Conservation (phyloP, 1,140 invertebrate species). For the Drosophila orosa region DNA sequence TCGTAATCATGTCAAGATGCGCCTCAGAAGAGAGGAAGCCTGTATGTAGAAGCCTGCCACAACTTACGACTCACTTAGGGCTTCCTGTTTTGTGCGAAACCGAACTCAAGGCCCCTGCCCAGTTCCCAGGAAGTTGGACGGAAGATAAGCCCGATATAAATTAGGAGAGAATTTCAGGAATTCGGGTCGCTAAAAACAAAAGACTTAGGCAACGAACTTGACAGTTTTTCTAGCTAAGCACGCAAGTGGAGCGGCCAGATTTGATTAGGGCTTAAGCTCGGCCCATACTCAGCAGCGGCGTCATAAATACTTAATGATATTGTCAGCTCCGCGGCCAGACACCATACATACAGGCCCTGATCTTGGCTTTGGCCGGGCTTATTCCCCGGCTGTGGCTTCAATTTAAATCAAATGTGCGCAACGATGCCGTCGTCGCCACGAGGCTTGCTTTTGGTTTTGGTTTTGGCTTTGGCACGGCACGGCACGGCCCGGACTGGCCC, state of each 20-base stretch:
- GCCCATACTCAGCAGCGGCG: constrained; percentile 54
- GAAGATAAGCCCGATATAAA: constrained; percentile 8
- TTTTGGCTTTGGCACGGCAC: constrained; percentile 2
- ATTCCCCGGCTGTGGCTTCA: constrained; percentile 60
- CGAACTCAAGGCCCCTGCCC: background rate
- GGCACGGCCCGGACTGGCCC: constrained; percentile 22
- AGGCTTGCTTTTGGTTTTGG: constrained; percentile 21
- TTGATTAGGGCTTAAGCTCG: constrained; percentile 56
- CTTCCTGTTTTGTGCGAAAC: constrained; percentile 12
- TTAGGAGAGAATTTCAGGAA: constrained; percentile 19
- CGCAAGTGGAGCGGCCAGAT: constrained; percentile 37
- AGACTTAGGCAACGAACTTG: constrained; percentile 67
- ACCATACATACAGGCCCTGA: constrained; percentile 61
- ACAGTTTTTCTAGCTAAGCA: constrained; percentile 71
- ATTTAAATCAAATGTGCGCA: constrained; percentile 80
- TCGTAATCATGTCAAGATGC: constrained; percentile 71
- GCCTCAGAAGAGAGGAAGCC: constrained; percentile 4
- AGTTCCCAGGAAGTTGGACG: constrained; percentile 11
- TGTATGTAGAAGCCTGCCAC: background rate
- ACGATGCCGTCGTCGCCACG: constrained; percentile 59
- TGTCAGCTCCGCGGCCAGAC: constrained; percentile 52
- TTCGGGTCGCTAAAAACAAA: constrained; percentile 41
- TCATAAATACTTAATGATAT: constrained; percentile 82
- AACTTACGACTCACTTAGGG: constrained; percentile 50
- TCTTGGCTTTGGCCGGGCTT: constrained; percentile 40